phyloP scores from a whole-genome alignment of 2,797 vertebrate species.

The Sebastes alutus region DNA sequence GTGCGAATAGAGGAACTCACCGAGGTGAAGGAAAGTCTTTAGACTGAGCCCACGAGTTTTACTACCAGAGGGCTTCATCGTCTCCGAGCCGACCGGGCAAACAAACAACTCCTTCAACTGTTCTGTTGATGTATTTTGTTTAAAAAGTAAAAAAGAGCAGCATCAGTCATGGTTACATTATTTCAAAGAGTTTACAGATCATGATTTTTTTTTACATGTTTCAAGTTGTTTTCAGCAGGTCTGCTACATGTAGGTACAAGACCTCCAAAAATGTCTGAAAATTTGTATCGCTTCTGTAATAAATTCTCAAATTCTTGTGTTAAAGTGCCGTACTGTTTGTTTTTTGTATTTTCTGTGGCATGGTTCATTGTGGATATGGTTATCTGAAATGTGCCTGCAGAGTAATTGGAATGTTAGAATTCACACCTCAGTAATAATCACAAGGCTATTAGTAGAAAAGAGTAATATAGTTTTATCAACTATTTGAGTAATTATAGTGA shows the following conservation, averaged over 20 bases:
- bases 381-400: background rate
- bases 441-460: background rate
- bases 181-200: background rate
- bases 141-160: background rate
- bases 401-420: background rate
- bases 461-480: background rate
- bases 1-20: conserved; percentile 94
- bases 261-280: background rate
- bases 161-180: background rate
- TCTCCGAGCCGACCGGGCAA: background rate
- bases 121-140: background rate
- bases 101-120: background rate
- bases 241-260: background rate
- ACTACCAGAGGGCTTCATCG: background rate
- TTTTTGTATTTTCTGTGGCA: background rate
- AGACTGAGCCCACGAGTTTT: background rate
- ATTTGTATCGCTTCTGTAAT: conserved; percentile 8
- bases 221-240: background rate
- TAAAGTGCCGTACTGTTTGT: background rate
- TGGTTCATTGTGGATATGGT: background rate
- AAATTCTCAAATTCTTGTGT: conserved; percentile 29
- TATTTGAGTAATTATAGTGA: background rate
- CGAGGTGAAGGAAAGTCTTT: conserved; percentile 79
- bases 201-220: background rate
- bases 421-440: background rate